Evolutionary conservation across 1,140 invertebrate genomes (phyloP).

Genomic region (Temnothorax nylanderi): DNA sequence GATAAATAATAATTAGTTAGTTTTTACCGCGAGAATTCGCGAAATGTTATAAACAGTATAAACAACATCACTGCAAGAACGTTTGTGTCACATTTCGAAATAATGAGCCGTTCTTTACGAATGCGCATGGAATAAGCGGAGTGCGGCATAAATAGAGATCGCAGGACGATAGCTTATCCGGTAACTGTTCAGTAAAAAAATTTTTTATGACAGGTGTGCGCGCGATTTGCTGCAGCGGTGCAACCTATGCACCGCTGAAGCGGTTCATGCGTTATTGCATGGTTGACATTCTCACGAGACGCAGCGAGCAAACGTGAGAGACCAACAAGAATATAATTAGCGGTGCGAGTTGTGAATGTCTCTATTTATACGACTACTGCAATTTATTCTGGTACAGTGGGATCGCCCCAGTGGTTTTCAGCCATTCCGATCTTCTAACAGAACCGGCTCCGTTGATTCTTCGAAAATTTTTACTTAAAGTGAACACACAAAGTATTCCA

Average conservation of each 20-base stretch:
- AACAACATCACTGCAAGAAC: neutral
- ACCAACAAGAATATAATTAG: conserved; percentile 67
- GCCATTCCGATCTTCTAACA: neutral
- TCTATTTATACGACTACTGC: conserved; percentile 53
- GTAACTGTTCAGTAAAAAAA: conserved; percentile 5
- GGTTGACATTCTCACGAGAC: conserved; percentile 53
- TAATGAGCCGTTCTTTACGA: neutral
- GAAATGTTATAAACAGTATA: neutral
- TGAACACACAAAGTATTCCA: neutral
- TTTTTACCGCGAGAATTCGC: neutral
- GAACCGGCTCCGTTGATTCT: neutral
- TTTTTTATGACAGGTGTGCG: conserved; percentile 49
- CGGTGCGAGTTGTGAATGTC: conserved; percentile 60
- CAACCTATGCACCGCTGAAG: conserved; percentile 17
- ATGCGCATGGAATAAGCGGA: neutral
- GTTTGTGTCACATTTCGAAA: neutral
- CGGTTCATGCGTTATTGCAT: conserved; percentile 19
- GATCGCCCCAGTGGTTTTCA: conserved; percentile 45
- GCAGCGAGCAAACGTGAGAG: neutral
- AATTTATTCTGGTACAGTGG: conserved; percentile 59
- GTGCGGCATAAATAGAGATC: neutral
- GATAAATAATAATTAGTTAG: neutral
- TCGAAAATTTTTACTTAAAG: neutral
- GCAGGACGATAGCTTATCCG: conserved; percentile 9
- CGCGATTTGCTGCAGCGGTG: conserved; percentile 3